phyloP scores from a whole-genome alignment of 2,888 invertebrate genomes.

The Balanococcus diminutus region DNA sequence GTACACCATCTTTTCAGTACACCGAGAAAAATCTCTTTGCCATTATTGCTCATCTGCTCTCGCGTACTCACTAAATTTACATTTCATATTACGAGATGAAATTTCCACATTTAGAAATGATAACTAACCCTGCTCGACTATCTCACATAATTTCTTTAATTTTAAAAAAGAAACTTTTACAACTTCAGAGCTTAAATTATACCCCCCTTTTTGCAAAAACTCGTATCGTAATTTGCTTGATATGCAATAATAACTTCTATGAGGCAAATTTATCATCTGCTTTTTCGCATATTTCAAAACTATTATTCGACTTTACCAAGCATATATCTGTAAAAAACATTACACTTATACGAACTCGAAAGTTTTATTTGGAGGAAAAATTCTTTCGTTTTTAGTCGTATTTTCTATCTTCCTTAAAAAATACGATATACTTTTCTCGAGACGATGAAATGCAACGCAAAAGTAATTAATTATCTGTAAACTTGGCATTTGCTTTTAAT shows the following conservation, averaged over 20 bases:
- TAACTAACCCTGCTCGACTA: background rate
- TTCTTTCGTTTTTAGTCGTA: background rate
- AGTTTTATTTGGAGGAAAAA: background rate
- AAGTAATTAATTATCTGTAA: background rate
- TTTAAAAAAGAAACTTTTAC: background rate
- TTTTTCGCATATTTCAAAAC: background rate
- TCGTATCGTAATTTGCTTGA: background rate
- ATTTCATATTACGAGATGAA: no score
- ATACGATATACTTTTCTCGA: background rate
- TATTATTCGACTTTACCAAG: background rate
- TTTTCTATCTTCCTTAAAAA: background rate
- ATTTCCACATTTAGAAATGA: no score
- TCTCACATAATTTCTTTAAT: background rate
- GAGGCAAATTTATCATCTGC: background rate
- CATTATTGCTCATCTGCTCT: no score
- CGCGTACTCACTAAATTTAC: no score
- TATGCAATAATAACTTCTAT: background rate
- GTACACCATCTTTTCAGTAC: no score
- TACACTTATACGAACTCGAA: background rate
- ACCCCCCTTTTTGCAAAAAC: background rate
- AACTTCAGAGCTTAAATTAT: background rate
- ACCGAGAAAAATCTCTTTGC: no score
- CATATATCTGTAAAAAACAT: background rate
- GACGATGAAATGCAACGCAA: background rate
- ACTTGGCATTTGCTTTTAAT: background rate